Evolutionary conservation across 37 sponge, comb jelly and placozoan species (phyloP), one percentile per base, ranked within the genome.

Genomic region (Theonella swinhoei): DNA sequence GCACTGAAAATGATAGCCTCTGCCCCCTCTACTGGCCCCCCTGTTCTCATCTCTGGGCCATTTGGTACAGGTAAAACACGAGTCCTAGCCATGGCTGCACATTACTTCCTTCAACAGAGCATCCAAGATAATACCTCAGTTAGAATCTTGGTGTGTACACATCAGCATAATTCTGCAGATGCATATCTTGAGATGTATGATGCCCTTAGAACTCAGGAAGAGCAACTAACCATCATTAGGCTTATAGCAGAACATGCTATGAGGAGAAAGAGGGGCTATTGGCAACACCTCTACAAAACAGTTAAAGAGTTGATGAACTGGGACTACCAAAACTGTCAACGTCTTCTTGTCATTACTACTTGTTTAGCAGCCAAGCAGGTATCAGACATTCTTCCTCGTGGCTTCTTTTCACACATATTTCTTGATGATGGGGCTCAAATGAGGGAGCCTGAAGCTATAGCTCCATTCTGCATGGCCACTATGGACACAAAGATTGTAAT

Each of bases 41-140:
- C 89, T 29, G 68, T 83, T 40, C 1, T 89, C 25, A 61, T 83
- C 30, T 59, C 69, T 42, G 89, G 89, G 23, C 66, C 89, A 24
- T 89, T 83, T 83, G 89, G 89, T 39, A 83, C 89, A 29, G 89
- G 89, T 26, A 89, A 89, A 43, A 83, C 89, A 0, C 76, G 68
- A 33, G 23, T 89, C 22, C 42, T 89, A 32, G 89, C 89, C 24
- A 29, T 54, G 22, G 80, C 89, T 79, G 80, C 84, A 2, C 60
- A 58, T 29, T 39, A 28, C 34, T 80, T 38, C 30, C 71, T 38
- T 8, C 54, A 65, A 69, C 25, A 39, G 32, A 79, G 54, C 20
- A 31, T 25, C 7, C 69, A 80, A 11, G n/a, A 29, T 32, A 7
- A 17, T 14, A 26, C 5, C 39, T 72, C 72, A 20, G 65, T 33